Base-by-base conservation (phyloP, 2,113 vertebrate genomes). In the Otolemur garnettii region DNA sequence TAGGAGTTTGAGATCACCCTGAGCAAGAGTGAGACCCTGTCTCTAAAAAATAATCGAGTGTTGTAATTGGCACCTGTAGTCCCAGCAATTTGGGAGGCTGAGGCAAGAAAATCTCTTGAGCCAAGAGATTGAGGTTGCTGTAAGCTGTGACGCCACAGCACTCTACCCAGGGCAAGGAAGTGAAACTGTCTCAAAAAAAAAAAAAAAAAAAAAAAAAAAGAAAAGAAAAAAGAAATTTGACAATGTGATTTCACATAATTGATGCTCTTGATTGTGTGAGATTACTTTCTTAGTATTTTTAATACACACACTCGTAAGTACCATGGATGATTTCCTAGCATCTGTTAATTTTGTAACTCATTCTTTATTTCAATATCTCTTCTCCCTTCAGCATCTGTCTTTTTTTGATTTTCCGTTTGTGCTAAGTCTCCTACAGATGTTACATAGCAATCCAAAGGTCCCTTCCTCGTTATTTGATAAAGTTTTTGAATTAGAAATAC, bases 401-500 rank as follows among this genome's bases (percentile, higher is more conserved):
- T 75, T 66, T 18, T 13, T 7, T 53, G 26, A n/a, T 50, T 57
- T 59, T 83, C 64, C 8, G 9, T 72, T 69, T 57, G 50, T 79
- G 15, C 9, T 80, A 79, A 80, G 3, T 30, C 12, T 28, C 42
- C 28, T 22, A 22, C 19, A 66, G 55, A 68, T 28, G 68, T 62
- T 89, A 24, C 26, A 90, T 28, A 30, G 64, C 66, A 69, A 74
- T 53, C 92, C 57, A 50, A 35, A 90, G 0, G 7, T 60, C 28
- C 1, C 7, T 86, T 38, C 8, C 7, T 85, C 15, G 90, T 94
- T 86, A 84, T 91, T 82, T 72, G 17, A 53, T 66, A 26, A 81
- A 62, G 28, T 71, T 88, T 97, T 24, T 87, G 38, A 81, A 71
- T 64, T 82, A 82, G 26, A 82, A 71, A 55, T 82, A 80, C 45